Evolutionary conservation across 2,113 vertebrate genomes (phyloP), one percentile per base, ranked within the genome.

Genomic region (Grantiella picta): DNA sequence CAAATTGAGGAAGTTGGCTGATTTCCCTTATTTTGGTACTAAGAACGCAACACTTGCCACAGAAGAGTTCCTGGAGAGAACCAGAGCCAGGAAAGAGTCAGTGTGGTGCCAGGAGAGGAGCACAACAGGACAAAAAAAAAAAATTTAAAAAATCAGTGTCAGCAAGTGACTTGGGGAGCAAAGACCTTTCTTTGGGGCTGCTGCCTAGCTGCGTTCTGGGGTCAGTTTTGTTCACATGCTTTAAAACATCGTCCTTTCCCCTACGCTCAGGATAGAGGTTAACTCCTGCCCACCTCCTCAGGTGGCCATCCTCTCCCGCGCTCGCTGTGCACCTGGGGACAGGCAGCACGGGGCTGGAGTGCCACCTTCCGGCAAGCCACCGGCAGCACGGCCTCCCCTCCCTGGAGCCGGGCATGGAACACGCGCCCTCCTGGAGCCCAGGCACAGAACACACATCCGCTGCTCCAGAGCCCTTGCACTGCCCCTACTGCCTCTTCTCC

Each of bases 311-410:
- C 64, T 57, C 15, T n/a, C 4, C 47, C 29, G 3, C 0, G 2
- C n/a, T 6, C 2, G 2, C 10, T 1, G 16, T 0, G 52, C 66
- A 75, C 82, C 88, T 79, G 79, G 92, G 78, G 23, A 33, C 42
- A 22, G 82, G 79, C 29, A 82, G 90, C 44, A 14, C 9, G 5
- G 60, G 70, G 69, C 86, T 78, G 95, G 91, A 94, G 94, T 64
- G 96, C 96, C 96, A 96, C 94, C 96, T 97, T n/a, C 88, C 17
- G 96, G 95, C 95, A 72, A 65, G 88, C 4, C 21, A 4, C 54
- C 1, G 73, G 35, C 94, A 92, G 88, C 68, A 6, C 88, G n/a
- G 81, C 44, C 61, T 35, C 52, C 6, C 4, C 61, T 45, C 65
- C 71, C 12, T 0, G 53, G 40, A 33, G 81, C 42, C 20, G 28